These are phyloP conservation scores for Chelonoidis abingdonii DNA, from an alignment of 2,113 vertebrate species.

Conservation along the genomic window DNA sequence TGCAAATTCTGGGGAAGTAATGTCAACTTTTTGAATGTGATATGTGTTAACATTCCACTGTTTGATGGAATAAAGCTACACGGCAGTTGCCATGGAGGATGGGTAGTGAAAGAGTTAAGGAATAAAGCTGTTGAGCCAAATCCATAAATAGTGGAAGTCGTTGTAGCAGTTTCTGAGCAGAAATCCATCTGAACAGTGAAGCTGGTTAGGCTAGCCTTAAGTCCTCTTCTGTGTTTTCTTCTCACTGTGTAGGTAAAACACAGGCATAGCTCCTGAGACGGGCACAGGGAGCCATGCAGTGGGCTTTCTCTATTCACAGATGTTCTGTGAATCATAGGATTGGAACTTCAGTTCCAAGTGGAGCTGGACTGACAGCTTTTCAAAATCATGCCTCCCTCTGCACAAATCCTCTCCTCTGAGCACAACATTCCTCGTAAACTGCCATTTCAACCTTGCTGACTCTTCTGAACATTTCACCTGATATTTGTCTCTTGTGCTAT, in stretches of 20 bases:
- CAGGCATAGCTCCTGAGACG: not conserved
- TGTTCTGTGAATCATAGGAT: not conserved
- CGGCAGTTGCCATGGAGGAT: not conserved
- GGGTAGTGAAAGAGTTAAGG: not conserved
- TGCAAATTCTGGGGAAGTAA: not conserved
- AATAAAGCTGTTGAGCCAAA: rapidly evolving
- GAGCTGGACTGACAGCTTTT: not conserved
- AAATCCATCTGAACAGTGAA: not conserved
- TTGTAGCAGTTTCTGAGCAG: not conserved
- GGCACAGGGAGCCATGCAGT: rapidly evolving
- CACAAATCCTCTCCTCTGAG: rapidly evolving
- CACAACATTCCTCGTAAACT: rapidly evolving
- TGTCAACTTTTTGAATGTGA: not conserved
- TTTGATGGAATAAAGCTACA: not conserved
- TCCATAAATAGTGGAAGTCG: not conserved
- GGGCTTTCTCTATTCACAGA: not conserved
- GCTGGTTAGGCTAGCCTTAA: rapidly evolving
- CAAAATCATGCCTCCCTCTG: not conserved
- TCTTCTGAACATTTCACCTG: not conserved
- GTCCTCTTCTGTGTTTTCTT: not conserved
- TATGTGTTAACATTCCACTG: not conserved
- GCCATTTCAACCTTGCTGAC: not conserved
- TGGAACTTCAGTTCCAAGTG: not conserved
- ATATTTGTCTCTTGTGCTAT: not conserved
- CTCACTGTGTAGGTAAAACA: rapidly evolving